Evolutionary conservation across 2,888 invertebrate genomes (phyloP).

Genomic region (Tanypteryx hageni): DNA sequence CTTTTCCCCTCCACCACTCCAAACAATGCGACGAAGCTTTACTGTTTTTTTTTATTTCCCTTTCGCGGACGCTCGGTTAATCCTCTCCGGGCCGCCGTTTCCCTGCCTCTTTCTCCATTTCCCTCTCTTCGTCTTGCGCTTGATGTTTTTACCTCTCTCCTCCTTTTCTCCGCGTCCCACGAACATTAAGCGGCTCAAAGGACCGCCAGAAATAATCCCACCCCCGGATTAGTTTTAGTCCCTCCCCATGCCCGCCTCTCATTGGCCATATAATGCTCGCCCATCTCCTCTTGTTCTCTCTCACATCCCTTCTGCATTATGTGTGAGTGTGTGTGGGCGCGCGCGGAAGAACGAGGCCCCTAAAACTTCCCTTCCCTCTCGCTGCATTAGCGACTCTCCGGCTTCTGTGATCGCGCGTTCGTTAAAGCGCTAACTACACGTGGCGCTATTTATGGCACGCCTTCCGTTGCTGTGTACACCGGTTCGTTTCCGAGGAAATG

Average conservation of each 20-base stretch:
- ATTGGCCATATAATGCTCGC: slow-evolving; percentile 1
- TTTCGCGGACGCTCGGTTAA: neutral
- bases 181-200: slow-evolving; percentile 46
- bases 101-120: neutral
- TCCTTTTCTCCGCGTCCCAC: neutral
- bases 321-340: neutral
- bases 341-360: neutral
- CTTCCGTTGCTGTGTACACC: neutral
- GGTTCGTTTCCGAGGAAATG: neutral
- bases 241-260: neutral
- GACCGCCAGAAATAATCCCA: slow-evolving; percentile 48
- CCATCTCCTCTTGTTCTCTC: neutral
- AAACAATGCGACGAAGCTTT: neutral
- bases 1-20: neutral
- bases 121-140: neutral
- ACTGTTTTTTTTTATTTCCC: neutral
- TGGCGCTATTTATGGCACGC: neutral
- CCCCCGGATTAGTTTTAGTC: slow-evolving; percentile 28
- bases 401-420: neutral
- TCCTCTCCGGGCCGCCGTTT: too few relatives aligned
- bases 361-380: neutral
- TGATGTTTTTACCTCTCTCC: neutral
- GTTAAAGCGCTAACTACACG: neutral
- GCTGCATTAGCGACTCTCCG: too few relatives aligned
- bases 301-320: neutral